Percentiles rank a stretch among this genome's conserved stretches.
Evolutionary conservation across 2,888 invertebrate species (phyloP).

Genomic region (Parnassius smintheus): DNA sequence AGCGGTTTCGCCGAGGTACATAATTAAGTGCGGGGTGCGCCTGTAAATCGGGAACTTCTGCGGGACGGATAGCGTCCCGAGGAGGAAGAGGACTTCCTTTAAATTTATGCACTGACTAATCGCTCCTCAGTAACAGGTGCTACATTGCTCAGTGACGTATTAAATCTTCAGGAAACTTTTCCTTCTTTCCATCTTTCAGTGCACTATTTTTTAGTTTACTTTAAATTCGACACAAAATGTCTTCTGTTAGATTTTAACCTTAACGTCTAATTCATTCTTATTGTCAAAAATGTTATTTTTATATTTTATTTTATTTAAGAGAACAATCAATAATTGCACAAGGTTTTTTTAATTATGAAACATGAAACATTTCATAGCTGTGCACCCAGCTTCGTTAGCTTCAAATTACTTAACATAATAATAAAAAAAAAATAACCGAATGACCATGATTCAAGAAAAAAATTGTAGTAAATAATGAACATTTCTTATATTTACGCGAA

Average conservation of each 20-base stretch:
- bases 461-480: too few relatives aligned
- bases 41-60: slow-evolving; percentile 35
- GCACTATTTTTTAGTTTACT: too few relatives aligned
- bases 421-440: too few relatives aligned
- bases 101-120: slow-evolving; percentile 35
- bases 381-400: too few relatives aligned
- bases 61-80: slow-evolving; percentile 27
- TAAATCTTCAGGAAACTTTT: slow-evolving; percentile 22
- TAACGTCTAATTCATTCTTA: too few relatives aligned
- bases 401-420: too few relatives aligned
- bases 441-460: too few relatives aligned
- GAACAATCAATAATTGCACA: not conserved
- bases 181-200: not conserved
- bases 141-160: slow-evolving; percentile 26
- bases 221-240: too few relatives aligned
- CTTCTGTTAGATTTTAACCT: too few relatives aligned
- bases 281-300: not conserved
- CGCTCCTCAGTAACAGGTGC: slow-evolving; percentile 28
- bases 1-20: slow-evolving; percentile 3
- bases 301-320: not conserved
- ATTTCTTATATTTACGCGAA: too few relatives aligned
- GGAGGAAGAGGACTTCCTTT: slow-evolving; percentile 28
- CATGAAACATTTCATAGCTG: too few relatives aligned
- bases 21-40: slow-evolving; percentile 28
- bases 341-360: not conserved